Evolutionary conservation across 2,113 vertebrate species (phyloP), one percentile per base, ranked within the genome.

Genomic region (Phyllopteryx taeniolatus): DNA sequence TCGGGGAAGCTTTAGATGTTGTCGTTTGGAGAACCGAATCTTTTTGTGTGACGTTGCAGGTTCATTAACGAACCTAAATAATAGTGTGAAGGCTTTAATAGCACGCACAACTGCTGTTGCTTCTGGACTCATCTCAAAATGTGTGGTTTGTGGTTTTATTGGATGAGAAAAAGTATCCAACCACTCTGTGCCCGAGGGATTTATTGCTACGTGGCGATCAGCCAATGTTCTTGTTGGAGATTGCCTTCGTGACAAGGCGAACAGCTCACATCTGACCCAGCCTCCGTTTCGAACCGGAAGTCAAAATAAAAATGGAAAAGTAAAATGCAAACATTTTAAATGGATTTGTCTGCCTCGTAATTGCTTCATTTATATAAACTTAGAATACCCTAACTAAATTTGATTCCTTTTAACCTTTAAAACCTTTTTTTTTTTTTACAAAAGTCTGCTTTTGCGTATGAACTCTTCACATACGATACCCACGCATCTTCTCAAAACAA

Each of bases 1-100:
- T 79, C 71, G 57, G 31, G 43, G 42, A 60, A 70, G 57, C 68
- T 77, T 46, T 75, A 65, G 46, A 49, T 79, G 79, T 76, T 69
- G 68, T 57, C n/a, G 56, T 74, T 79, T 71, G 39, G 22, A 60
- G 51, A 51, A 73, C 49, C 60, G 42, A 33, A 69, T 69, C 20
- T 56, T 56, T 42, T 14, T n/a, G 68, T 51, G 47, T 77, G 74
- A 68, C 65, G 73, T n/a, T 22, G 42, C 77, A 60, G 79, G 67
- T 73, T 90, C 78, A 84, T 87, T 83, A 84, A 79, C 73, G 51
- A 84, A 80, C 69, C 75, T 71, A 83, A 74, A 82, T 64, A 74
- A 82, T 64, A 33, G 82, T 82, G 78, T 85, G 74, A 79, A 82
- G 67, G 75, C 80, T 80, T 83, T 71, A 86, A 73, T 27, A 71